phyloP scores from a whole-genome alignment of 2,797 vertebrate genomes.

The Propithecus deckenii region DNA sequence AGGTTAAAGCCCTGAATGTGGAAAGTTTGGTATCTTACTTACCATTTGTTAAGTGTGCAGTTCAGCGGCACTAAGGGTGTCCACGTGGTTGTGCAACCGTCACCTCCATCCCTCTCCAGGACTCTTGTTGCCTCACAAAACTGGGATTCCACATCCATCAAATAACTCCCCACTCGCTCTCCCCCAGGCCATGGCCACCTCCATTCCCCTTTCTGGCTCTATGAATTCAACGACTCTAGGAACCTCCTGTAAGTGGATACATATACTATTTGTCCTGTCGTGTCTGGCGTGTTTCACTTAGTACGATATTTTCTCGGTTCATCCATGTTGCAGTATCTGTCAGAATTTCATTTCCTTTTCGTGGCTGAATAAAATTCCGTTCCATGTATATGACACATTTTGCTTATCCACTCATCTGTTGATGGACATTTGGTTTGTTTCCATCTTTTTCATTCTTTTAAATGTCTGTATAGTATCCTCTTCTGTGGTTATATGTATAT shows the following conservation, averaged over 20 bases:
- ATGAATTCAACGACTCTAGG: background rate
- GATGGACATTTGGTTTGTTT: background rate
- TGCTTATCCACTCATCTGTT: background rate
- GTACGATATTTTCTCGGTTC: background rate
- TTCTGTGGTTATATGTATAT: background rate
- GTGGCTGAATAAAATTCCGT: background rate
- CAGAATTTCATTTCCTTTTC: constrained; percentile 8
- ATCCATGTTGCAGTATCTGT: background rate
- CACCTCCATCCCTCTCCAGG: background rate
- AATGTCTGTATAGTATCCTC: background rate
- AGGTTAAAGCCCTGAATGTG: background rate
- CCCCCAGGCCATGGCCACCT: background rate
- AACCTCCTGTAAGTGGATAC: background rate
- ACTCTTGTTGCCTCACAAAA: background rate
- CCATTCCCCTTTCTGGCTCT: background rate
- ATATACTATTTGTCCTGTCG: background rate
- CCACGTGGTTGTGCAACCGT: background rate
- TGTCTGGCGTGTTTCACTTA: background rate
- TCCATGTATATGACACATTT: background rate
- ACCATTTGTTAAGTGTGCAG: background rate
- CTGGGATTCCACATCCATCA: background rate
- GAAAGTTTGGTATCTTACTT: background rate
- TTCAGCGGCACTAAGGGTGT: background rate
- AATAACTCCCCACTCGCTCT: background rate
- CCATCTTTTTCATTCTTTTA: background rate